These are phyloP conservation scores for Diabrotica balteata DNA, from an alignment of 2,888 invertebrate genomes.

Conservation along the genomic window DNA sequence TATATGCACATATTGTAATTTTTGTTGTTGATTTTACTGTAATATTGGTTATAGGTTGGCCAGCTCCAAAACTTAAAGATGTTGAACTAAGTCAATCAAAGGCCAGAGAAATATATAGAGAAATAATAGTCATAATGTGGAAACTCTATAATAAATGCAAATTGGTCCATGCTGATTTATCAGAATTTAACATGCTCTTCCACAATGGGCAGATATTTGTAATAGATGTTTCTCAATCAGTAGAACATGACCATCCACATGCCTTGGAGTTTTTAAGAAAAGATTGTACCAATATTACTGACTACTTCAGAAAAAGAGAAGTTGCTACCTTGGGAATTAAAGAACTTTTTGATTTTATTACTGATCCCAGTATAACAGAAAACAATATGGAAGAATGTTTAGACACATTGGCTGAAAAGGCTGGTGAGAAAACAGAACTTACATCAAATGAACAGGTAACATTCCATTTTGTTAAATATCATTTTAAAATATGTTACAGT, in stretches of 20 bases:
- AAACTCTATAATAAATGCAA: constrained; percentile 91
- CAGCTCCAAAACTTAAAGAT: constrained; percentile 88
- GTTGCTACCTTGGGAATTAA: constrained; percentile 92
- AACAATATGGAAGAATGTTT: constrained; percentile 83
- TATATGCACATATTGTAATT: no score
- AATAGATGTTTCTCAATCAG: constrained; percentile 98
- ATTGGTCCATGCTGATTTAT: constrained; percentile 97
- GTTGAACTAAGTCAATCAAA: constrained; percentile 77
- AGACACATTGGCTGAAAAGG: constrained; percentile 74
- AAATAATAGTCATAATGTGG: constrained; percentile 89
- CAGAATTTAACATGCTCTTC: constrained; percentile 93
- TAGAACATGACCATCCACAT: constrained; percentile 97
- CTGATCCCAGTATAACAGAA: constrained; percentile 85
- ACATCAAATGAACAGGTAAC: constrained; percentile 72
- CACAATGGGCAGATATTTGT: constrained; percentile 84
- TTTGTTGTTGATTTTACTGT: no score
- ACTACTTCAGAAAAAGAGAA: constrained; percentile 88
- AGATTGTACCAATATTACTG: constrained; percentile 91
- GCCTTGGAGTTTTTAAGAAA: constrained; percentile 93
- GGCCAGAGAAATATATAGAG: constrained; percentile 81
- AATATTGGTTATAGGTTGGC: constrained; percentile 66
- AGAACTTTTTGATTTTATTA: constrained; percentile 94
- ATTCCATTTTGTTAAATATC: no score
- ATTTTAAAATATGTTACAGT: no score
- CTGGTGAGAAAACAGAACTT: constrained; percentile 70